phyloP scores from a whole-genome alignment of 64 coral and sea anemone genomes.

The Dendronephthya gigantea region DNA sequence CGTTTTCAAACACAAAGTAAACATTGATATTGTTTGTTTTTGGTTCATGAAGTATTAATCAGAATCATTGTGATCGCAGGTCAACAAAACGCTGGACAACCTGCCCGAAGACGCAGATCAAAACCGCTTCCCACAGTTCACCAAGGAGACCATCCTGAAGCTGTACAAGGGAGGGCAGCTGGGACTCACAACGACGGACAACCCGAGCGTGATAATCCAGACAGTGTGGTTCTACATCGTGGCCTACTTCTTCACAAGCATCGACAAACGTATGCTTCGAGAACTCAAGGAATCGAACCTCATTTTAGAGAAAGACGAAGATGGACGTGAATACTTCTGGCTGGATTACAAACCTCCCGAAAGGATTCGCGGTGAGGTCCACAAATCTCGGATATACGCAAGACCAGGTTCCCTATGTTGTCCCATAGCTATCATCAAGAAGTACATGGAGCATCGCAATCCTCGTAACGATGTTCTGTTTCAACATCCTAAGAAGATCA shows the following conservation, averaged over 20 bases:
- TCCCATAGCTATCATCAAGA: neutral
- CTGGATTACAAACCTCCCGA: neutral
- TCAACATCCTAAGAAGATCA: neutral
- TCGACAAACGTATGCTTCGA: neutral
- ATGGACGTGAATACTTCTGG: neutral
- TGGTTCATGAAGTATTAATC: no score
- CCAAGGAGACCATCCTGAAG: neutral
- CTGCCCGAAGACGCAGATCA: neutral
- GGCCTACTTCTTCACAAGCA: neutral
- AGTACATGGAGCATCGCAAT: slow-evolving; percentile 7
- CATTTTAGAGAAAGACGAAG: neutral
- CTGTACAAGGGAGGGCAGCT: neutral
- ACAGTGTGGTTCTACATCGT: slow-evolving; percentile 14
- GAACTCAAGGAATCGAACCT: neutral
- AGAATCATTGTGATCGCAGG: neutral
- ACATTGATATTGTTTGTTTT: no score
- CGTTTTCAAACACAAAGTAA: no score
- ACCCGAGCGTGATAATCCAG: neutral
- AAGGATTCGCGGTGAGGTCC: neutral
- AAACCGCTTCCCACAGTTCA: slow-evolving; percentile 1
- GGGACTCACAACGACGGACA: neutral
- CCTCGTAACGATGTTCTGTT: neutral
- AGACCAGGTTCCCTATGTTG: neutral
- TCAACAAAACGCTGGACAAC: neutral
- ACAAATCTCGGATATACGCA: neutral